Conservation (phyloP, 2,888 invertebrate genomes). For the Agapostemon virescens region DNA sequence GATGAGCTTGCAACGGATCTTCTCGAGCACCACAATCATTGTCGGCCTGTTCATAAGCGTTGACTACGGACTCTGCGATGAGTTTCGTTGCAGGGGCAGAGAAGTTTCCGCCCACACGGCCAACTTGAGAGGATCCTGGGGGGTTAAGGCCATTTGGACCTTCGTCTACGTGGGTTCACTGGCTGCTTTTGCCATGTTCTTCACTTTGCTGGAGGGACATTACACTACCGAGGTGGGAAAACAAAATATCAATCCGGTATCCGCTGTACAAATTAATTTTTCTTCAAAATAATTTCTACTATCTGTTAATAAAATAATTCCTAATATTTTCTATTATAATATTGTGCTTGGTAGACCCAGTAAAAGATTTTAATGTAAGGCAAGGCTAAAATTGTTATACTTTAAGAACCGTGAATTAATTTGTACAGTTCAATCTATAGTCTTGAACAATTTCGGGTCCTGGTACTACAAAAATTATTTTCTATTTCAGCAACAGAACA, state of each 20-base stretch:
- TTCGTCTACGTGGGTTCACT: constrained; percentile 82
- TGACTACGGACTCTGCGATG: constrained; percentile 84
- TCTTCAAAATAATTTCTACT: too few relatives aligned
- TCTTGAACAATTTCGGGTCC: too few relatives aligned
- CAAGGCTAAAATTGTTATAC: neutral
- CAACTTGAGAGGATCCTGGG: constrained; percentile 79
- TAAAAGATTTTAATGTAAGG: too few relatives aligned
- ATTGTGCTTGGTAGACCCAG: too few relatives aligned
- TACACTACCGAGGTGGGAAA: constrained; percentile 75
- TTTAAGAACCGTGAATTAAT: neutral
- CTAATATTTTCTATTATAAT: too few relatives aligned
- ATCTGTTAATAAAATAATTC: too few relatives aligned
- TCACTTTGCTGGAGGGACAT: constrained; percentile 81
- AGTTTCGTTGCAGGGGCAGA: constrained; percentile 83
- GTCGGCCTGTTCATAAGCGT: constrained; percentile 84
- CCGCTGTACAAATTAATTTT: neutral
- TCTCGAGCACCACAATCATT: constrained; percentile 83
- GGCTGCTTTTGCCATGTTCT: constrained; percentile 82
- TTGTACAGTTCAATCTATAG: too few relatives aligned
- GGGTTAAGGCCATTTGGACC: constrained; percentile 83
- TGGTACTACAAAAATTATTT: neutral
- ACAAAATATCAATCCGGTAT: neutral
- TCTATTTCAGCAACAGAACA: constrained; percentile 72
- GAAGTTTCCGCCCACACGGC: constrained; percentile 73
- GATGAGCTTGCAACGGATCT: constrained; percentile 83